Evolutionary conservation across 2,113 vertebrate species (phyloP), one percentile per base, ranked within the genome.

Genomic region (Stigmatopora nigra): DNA sequence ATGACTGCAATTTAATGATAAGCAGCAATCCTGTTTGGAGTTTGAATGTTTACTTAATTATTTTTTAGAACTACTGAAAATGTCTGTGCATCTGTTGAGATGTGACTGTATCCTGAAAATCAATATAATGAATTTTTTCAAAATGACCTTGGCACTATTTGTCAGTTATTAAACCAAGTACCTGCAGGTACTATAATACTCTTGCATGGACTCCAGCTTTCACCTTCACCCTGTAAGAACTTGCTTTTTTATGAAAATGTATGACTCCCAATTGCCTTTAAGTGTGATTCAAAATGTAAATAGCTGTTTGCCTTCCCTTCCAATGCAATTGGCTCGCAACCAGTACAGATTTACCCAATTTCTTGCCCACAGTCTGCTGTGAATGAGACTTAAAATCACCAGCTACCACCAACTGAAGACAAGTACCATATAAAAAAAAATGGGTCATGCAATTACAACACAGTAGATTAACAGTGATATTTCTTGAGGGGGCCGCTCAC

Each of bases 401-500:
- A 10, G 10, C 51, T 20, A 52, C 5, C 22, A 31, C 3, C 52
- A 6, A 25, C 5, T 15, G 11, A 25, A 20, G 22, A 22, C 52
- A 55, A 49, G 48, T n/a, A 17, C 7, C n/a, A 7, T 49, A 5
- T 10, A 52, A 52, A 52, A 52, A 52, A 12, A 1, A 19, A 1
- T 22, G 3, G 1, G 52, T 53, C 13, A 4, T 25, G 52, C 20
- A 53, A 15, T 53, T 12, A 53, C 10, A 10, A 56, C 25, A 31
- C 53, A 56, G 22, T 56, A 22, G 17, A 41, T 41, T 41, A 5
- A 56, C 19, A 52, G 59, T 62, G 15, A 38, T 70, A 53, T 71
- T 78, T 73, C 53, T 16, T 48, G 22, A 14, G 36, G 35, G 58
- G 31, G 63, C 67, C 63, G 61, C 78, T 77, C 68, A 74, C 71